phyloP scores from a whole-genome alignment of 2,113 vertebrate genomes.

The Chrysemys picta region DNA sequence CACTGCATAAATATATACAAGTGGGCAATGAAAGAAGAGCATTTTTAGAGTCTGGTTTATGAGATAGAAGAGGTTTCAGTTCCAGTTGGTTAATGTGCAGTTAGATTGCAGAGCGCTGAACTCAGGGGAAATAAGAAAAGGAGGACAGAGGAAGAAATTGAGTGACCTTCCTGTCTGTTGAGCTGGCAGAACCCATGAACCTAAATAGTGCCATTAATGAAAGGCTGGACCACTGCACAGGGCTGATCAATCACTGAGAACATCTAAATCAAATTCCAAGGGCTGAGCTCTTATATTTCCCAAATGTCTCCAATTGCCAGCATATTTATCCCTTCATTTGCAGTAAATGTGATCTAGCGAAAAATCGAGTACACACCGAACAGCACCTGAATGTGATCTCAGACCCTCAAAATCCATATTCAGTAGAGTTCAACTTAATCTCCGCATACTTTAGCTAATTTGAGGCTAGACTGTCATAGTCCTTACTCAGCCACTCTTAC shows the following conservation, averaged over 20 bases:
- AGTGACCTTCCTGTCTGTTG: slow-evolving; percentile 25
- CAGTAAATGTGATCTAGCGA: slow-evolving; percentile 49
- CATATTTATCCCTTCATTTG: slow-evolving; percentile 55
- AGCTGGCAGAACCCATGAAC: slow-evolving; percentile 38
- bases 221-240: slow-evolving; percentile 67
- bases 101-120: slow-evolving; percentile 63
- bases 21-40: neutral
- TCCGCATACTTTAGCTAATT: neutral
- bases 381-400: neutral
- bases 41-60: slow-evolving; percentile 19
- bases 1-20: slow-evolving; percentile 12
- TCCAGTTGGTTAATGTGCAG: slow-evolving; percentile 23
- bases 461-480: neutral
- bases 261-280: slow-evolving; percentile 38
- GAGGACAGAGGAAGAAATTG: slow-evolving; percentile 45
- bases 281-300: slow-evolving; percentile 44
- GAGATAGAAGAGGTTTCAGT: slow-evolving; percentile 40
- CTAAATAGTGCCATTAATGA: slow-evolving; percentile 69
- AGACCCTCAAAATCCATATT: slow-evolving; percentile 5
- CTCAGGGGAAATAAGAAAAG: slow-evolving; percentile 59
- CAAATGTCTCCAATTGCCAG: slow-evolving; percentile 59
- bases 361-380: slow-evolving; percentile 8
- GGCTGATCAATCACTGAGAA: slow-evolving; percentile 54
- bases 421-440: slow-evolving; percentile 28
- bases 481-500: neutral